Conservation (phyloP, 2,113 vertebrate species). For the Lepisosteus osseus region DNA sequence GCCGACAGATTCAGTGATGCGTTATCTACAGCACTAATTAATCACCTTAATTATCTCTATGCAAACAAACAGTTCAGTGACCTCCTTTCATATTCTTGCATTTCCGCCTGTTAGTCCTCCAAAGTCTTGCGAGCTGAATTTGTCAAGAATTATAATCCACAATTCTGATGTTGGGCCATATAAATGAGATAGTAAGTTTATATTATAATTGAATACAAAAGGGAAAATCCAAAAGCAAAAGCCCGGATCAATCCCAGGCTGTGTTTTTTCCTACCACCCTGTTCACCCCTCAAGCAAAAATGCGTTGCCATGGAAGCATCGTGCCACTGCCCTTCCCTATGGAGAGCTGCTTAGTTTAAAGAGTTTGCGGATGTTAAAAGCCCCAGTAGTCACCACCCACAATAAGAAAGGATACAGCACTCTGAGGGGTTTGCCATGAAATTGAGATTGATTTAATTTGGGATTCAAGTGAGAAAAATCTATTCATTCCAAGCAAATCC, state of each 20-base stretch:
- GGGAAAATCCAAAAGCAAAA: background rate
- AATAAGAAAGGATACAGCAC: background rate
- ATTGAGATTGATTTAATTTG: slow-evolving; percentile 9
- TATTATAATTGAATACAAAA: too few relatives aligned
- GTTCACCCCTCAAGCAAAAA: background rate
- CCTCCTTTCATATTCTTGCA: slow-evolving; percentile 19
- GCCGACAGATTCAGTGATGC: background rate
- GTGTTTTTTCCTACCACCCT: background rate
- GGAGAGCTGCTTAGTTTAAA: background rate
- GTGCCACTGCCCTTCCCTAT: background rate
- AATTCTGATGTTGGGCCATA: background rate
- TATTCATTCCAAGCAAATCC: background rate
- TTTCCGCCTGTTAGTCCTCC: too few relatives aligned
- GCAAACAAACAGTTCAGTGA: slow-evolving; percentile 28
- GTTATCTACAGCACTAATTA: slow-evolving; percentile 18
- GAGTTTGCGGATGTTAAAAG: background rate
- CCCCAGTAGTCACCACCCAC: background rate
- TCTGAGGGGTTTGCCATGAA: background rate
- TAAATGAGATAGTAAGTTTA: background rate
- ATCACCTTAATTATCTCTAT: slow-evolving; percentile 35
- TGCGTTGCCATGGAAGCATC: slow-evolving; percentile 15
- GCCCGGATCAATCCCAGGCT: background rate
- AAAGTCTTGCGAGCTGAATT: too few relatives aligned
- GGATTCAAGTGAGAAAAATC: background rate
- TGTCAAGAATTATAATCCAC: too few relatives aligned